phyloP scores from a whole-genome alignment of 2,113 vertebrate genomes.

The Psophia crepitans region DNA sequence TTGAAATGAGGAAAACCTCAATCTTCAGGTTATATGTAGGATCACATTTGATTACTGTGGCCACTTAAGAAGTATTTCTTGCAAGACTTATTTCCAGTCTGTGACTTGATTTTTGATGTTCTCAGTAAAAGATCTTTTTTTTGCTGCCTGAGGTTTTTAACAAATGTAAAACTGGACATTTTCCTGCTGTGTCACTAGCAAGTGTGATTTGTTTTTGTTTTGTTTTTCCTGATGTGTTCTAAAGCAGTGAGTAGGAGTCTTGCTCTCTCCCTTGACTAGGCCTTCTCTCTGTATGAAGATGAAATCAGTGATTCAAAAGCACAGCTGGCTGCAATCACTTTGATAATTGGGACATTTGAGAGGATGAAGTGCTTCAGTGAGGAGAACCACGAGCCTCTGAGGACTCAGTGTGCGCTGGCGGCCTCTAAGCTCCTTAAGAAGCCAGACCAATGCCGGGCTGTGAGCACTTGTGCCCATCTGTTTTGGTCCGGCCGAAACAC shows the following conservation, averaged over 20 bases:
- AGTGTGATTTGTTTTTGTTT: not conserved
- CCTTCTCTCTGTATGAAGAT: slow-evolving; percentile 97
- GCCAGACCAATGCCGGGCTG: slow-evolving; percentile 94
- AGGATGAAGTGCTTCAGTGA: slow-evolving; percentile 96
- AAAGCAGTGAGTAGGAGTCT: not conserved
- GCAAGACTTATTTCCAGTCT: not conserved
- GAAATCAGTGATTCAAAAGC: slow-evolving; percentile 99
- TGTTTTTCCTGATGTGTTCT: not conserved
- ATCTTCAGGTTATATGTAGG: not conserved
- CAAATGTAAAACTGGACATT: not conserved
- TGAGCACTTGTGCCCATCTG: slow-evolving; percentile 95
- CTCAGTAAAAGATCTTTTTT: not conserved
- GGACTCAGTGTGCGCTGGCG: slow-evolving; percentile 94
- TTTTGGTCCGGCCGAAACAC: slow-evolving; percentile 98
- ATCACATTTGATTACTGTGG: not conserved
- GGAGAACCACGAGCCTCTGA: slow-evolving; percentile 95
- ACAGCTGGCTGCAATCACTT: slow-evolving; percentile 96
- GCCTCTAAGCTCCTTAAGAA: slow-evolving; percentile 98
- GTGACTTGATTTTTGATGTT: not conserved
- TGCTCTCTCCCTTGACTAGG: slow-evolving; percentile 69
- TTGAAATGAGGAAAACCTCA: not conserved
- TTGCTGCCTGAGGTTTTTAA: not conserved
- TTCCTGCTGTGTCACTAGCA: not conserved
- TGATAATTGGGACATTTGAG: slow-evolving; percentile 98
- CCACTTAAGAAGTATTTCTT: not conserved